These are phyloP conservation scores for Notarius quadriscutis DNA, from an alignment of 2,113 vertebrate genomes.

Conservation along the genomic window DNA sequence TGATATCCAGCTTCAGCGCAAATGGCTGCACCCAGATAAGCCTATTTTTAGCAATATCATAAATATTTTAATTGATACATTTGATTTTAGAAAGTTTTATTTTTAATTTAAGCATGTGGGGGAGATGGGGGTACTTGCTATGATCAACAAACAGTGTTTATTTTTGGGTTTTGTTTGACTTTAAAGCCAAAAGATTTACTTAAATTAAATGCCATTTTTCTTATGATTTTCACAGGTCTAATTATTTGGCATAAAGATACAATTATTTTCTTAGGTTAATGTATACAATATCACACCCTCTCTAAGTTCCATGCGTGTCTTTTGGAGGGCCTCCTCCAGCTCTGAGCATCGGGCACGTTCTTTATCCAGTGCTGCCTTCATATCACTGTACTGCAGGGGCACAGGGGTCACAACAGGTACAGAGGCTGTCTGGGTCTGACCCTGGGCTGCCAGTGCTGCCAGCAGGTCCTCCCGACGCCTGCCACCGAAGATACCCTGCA, in stretches of 20 bases:
- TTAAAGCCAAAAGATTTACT: background rate
- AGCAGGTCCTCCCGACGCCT: constrained; percentile 94
- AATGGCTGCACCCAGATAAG: no score
- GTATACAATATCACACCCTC: constrained; percentile 41
- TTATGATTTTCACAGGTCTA: background rate
- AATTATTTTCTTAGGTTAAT: background rate
- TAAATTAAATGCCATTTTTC: background rate
- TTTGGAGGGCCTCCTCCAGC: constrained; percentile 95
- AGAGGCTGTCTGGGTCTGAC: constrained; percentile 78
- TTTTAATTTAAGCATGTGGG: no score
- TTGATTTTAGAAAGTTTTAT: no score
- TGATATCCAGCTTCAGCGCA: no score
- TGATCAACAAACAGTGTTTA: no score
- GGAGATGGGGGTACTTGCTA: no score
- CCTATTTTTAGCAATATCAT: no score
- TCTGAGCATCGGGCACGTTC: constrained; percentile 91
- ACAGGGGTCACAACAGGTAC: constrained; percentile 69
- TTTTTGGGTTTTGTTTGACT: no score
- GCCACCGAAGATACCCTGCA: constrained; percentile 96
- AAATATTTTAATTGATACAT: no score
- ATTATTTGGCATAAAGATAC: background rate
- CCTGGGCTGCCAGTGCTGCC: constrained; percentile 78
- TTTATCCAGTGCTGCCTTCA: constrained; percentile 95
- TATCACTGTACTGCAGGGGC: constrained; percentile 96
- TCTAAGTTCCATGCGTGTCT: constrained; percentile 89